Evolutionary conservation across 2,888 invertebrate genomes (phyloP), one percentile per base, ranked within the genome.

Genomic region (Xanthia togata): DNA sequence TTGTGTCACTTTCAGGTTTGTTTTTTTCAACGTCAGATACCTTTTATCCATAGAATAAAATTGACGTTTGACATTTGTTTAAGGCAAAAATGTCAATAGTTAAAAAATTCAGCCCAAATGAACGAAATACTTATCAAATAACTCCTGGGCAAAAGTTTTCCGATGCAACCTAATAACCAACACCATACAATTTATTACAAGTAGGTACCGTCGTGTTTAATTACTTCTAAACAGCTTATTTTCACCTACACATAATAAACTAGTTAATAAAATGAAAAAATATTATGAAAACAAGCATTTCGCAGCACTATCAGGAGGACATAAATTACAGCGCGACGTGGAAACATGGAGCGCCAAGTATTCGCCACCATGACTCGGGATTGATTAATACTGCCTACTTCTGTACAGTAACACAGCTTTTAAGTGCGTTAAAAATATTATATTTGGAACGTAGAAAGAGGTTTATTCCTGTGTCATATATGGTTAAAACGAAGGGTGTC

Each of bases 291-390:
- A 82, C 79, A 60, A 64, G 68, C 73, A 73, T 83, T 60, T 73
- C 11, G 62, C 60, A 23, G 53, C 73, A 85, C 73, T 85, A 86
- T 83, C 86, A 83, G 59, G 38, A 35, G 38, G 68, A 53, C 78
- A 83, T 83, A 83, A 86, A 83, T 83, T 59, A 83, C 73, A 0
- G 12, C 53, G 73, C 14, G 83, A 82, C 83, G 83, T 73, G 83
- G 63, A 83, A 78, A 83, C 86, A 85, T 83, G 83, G 83, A 83
- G 86, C 78, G 83, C 83, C 83, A 85, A 65, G 82, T 74, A 82
- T 87, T 85, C 78, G 73, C 79, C 79, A 82, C 77, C 76, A 82
- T 77, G 68, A 79, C 79, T 70, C 69, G 20, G 50, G 82, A 82
- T 85, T 82, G 85, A 85, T 87, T 79, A 79, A 79, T 69, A 76